Evolutionary conservation across 2,888 invertebrate species (phyloP), one percentile per base, ranked within the genome.

Genomic region (Cyclophora albipunctata): DNA sequence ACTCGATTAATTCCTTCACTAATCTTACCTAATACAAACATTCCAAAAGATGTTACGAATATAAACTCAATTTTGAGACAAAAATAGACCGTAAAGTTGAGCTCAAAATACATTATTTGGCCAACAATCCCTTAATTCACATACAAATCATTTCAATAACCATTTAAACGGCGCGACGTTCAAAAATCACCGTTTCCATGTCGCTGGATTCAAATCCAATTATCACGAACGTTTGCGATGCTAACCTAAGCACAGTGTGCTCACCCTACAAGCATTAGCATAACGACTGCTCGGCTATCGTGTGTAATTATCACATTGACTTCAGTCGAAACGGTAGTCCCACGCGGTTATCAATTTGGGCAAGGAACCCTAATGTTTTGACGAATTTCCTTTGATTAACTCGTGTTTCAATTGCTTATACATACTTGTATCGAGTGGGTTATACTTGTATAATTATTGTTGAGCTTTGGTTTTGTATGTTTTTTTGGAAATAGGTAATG

Each of bases 301-400:
- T 52, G 49, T 55, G 66, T 69, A 70, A 73, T 75, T 75, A 75
- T 69, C 68, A 59, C 68, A 62, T 73, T 67, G 66, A 66, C 64
- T 73, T 57, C 60, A 63, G 57, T 62, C 37, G 4, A 37, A 37
- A 4, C 37, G 37, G 37, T 37, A 37, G 37, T 51, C 57, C 52
- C 59, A 20, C 49, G 51, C 59, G 57, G 57, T 62, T 67, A 69
- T 70, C 66, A 68, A 65, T 59, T 61, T 59, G 49, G 48, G 35
- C 53, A 46, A 42, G 40, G 46, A 46, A 45, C 49, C 51, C 50
- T 52, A 58, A 66, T 58, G 56, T 60, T 67, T 64, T 64, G 64
- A 66, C 50, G 58, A 63, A 63, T 66, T 61, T 60, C 51, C 49
- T 50, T 45, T 52, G 47, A 50, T 55, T 51, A 46, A 47, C 47